A percentile compares a stretch with the other conserved stretches of the same genome.
These are phyloP conservation scores for Lophura swinhoii DNA, from an alignment of 2,797 vertebrate genomes.

Conservation along the genomic window DNA sequence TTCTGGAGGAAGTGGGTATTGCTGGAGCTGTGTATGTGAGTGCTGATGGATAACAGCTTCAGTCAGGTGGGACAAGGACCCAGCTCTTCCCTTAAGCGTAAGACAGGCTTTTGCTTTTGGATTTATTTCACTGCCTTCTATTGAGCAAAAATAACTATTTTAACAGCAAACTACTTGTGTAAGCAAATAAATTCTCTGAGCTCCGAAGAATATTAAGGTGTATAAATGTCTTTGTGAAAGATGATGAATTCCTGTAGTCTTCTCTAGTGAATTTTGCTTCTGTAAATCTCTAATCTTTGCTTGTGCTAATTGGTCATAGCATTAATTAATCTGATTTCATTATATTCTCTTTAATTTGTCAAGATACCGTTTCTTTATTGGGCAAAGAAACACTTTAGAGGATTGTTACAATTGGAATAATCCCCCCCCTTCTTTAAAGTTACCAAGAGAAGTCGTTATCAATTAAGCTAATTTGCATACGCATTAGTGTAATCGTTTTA, in stretches of 20 bases:
- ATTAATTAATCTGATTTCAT: conserved; percentile 84
- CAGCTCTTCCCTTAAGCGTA: background rate
- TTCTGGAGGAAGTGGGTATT: background rate
- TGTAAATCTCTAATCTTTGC: conserved; percentile 59
- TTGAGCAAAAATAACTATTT: fast-evolving
- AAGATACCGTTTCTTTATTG: conserved; percentile 75
- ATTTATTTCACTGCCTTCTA: fast-evolving
- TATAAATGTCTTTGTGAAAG: conserved; percentile 17
- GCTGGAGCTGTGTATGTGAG: too few relatives aligned
- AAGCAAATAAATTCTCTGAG: fast-evolving
- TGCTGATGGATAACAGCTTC: background rate
- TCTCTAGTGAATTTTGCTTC: conserved; percentile 68
- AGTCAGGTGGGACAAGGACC: too few relatives aligned
- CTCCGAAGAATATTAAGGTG: background rate
- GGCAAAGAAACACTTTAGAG: conserved; percentile 70
- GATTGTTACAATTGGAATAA: conserved; percentile 71
- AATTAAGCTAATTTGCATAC: conserved; percentile 81
- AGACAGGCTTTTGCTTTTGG: fast-evolving
- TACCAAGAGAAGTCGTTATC: conserved; percentile 75
- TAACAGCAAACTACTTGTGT: fast-evolving
- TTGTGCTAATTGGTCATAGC: conserved; percentile 79
- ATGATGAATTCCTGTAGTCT: conserved; percentile 42
- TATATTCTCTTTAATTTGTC: conserved; percentile 81
- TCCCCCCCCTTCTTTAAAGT: conserved; percentile 55
- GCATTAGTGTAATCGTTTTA: conserved; percentile 79